Conservation (phyloP, 2,113 vertebrate genomes). For the Empidonax traillii region DNA sequence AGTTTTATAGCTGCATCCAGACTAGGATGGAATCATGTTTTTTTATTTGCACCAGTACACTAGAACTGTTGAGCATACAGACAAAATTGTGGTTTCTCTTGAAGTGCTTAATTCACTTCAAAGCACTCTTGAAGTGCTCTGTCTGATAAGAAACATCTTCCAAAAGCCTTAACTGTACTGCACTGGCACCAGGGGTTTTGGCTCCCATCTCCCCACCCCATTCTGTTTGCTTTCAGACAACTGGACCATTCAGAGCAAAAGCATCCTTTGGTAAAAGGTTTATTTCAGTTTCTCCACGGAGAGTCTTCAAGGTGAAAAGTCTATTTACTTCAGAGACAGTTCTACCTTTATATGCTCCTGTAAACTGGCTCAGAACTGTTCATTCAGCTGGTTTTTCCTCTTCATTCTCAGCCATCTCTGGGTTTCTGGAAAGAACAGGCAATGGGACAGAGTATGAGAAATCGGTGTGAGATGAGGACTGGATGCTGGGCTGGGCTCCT, state of each 20-base stretch:
- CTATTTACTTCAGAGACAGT: slow-evolving; percentile 3
- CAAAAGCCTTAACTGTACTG: neutral
- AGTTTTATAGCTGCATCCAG: neutral
- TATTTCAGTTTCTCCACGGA: slow-evolving; percentile 27
- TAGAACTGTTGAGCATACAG: neutral
- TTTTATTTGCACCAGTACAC: neutral
- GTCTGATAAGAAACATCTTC: neutral
- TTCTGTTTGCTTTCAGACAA: slow-evolving; percentile 28
- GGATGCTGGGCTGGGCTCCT: neutral
- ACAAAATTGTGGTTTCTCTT: neutral
- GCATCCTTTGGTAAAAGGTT: slow-evolving; percentile 13
- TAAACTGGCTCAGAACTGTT: neutral
- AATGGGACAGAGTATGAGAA: neutral
- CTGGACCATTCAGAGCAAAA: slow-evolving; percentile 14
- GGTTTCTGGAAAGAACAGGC: slow-evolving; percentile 48
- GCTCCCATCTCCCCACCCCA: neutral
- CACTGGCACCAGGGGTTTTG: neutral
- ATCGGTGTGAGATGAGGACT: neutral
- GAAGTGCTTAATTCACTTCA: neutral
- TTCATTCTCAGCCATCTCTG: neutral
- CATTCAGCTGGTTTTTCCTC: slow-evolving; percentile 6
- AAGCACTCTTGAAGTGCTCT: neutral
- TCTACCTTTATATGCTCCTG: neutral
- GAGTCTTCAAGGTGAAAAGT: neutral
- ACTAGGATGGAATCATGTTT: neutral